Evolutionary conservation across 2,888 invertebrate species (phyloP), one percentile per base, ranked within the genome.

Genomic region (Taphrorychus bicolor): DNA sequence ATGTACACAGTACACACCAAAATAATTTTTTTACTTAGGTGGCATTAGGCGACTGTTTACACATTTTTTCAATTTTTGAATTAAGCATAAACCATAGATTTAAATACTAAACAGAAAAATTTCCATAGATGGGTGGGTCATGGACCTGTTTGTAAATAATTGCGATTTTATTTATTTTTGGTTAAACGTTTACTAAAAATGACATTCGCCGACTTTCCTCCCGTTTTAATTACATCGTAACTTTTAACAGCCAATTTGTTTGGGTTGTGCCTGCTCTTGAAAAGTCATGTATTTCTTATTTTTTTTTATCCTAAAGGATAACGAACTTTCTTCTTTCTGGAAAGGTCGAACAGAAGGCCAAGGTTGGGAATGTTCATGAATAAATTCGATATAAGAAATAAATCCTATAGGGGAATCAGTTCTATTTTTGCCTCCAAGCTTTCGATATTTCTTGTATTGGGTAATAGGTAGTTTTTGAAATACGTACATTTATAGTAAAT

Each of bases 81-180:
- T n/a, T n/a, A n/a, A n/a, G n/a, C n/a, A n/a, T n/a, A n/a, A n/a
- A n/a, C n/a, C n/a, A n/a, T n/a, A n/a, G n/a, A n/a, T n/a, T n/a
- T n/a, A n/a, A n/a, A n/a, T n/a, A n/a, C n/a, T n/a, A n/a, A n/a
- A n/a, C n/a, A n/a, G n/a, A n/a, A n/a, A n/a, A n/a, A n/a, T n/a
- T n/a, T n/a, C n/a, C n/a, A n/a, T n/a, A n/a, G n/a, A n/a, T n/a
- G n/a, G n/a, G n/a, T n/a, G n/a, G n/a, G n/a, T n/a, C n/a, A n/a
- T n/a, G n/a, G n/a, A n/a, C n/a, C n/a, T n/a, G n/a, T n/a, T n/a
- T n/a, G n/a, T n/a, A n/a, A n/a, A n/a, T n/a, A n/a, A n/a, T n/a
- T n/a, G n/a, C n/a, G n/a, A 2, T 52, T 52, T 22, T 52, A 45
- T 45, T 45, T 17, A 45, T 45, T 45, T 45, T 45, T 45, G 3